A percentile compares a stretch with the other conserved stretches of the same genome.
phyloP scores from a whole-genome alignment of 2,888 invertebrate genomes.

The Plemyria rubiginata region DNA sequence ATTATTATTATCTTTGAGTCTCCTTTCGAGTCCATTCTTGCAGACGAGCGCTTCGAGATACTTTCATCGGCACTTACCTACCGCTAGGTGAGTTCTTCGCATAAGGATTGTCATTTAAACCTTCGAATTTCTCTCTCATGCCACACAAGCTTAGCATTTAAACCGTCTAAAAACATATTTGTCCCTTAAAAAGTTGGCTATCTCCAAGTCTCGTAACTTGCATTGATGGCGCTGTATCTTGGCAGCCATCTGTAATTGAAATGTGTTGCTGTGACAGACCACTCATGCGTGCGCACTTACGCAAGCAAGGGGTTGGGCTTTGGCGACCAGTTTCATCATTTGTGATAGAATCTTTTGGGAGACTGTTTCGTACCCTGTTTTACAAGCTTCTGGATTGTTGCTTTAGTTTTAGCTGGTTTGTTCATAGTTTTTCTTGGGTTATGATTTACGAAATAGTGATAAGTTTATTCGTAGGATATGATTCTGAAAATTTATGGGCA shows the following conservation, averaged over 20 bases:
- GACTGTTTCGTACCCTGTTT: background rate
- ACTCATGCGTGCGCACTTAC: constrained; percentile 56
- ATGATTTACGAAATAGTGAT: no score
- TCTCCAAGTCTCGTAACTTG: constrained; percentile 45
- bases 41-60: no score
- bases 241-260: constrained; percentile 66
- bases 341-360: constrained; percentile 3
- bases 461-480: no score
- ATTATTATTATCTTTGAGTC: no score
- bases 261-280: constrained; percentile 60
- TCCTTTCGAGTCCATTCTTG: no score
- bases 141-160: constrained; percentile 10
- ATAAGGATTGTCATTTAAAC: no score
- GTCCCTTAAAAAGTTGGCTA: constrained; percentile 12
- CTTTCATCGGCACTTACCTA: no score
- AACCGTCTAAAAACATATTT: constrained; percentile 10
- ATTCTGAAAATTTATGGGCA: no score
- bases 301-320: constrained; percentile 45
- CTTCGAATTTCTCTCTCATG: no score
- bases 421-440: background rate
- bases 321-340: constrained; percentile 13
- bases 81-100: no score
- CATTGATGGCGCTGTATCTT: constrained; percentile 53
- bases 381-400: background rate
- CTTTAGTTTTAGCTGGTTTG: no score